Percentiles rank a stretch among this genome's conserved stretches.
Evolutionary conservation across 2,888 invertebrate genomes (phyloP).

Genomic region (Nowickia ferox): DNA sequence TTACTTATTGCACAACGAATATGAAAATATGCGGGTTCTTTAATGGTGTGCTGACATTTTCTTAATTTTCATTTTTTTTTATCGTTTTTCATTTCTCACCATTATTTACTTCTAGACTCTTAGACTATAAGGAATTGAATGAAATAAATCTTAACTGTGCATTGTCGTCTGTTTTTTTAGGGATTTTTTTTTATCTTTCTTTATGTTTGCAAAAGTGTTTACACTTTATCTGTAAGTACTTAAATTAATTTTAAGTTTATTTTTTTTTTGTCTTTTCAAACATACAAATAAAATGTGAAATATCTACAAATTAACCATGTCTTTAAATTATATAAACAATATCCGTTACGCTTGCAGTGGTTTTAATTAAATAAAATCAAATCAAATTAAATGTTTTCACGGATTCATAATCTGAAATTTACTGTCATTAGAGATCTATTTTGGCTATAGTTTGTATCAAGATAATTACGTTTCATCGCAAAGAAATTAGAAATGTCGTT

Average conservation of each 20-base stretch:
- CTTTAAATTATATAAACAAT: too few species aligned
- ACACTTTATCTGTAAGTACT: neutral
- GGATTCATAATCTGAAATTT: too few species aligned
- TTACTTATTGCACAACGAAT: neutral
- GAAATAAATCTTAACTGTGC: constrained; percentile 56
- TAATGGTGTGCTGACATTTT: neutral
- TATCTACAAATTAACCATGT: too few species aligned
- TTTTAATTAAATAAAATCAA: too few species aligned
- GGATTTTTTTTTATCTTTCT: constrained; percentile 11
- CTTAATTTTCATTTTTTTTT: neutral
- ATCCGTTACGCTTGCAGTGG: too few species aligned
- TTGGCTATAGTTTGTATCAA: too few species aligned
- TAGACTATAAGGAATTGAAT: constrained; percentile 55
- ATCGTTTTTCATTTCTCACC: neutral
- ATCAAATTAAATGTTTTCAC: too few species aligned
- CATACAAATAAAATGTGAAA: too few species aligned
- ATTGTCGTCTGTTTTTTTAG: constrained; percentile 6
- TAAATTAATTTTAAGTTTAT: neutral
- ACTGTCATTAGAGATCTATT: too few species aligned
- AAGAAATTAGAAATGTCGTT: too few species aligned
- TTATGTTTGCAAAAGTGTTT: neutral
- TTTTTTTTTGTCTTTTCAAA: neutral
- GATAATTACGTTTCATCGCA: too few species aligned
- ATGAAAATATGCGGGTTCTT: constrained; percentile 18
- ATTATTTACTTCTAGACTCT: constrained; percentile 9